Percentiles rank a stretch among this genome's conserved stretches.
phyloP scores from a whole-genome alignment of 2,113 vertebrate genomes.

The Onychorhynchus coronatus region DNA sequence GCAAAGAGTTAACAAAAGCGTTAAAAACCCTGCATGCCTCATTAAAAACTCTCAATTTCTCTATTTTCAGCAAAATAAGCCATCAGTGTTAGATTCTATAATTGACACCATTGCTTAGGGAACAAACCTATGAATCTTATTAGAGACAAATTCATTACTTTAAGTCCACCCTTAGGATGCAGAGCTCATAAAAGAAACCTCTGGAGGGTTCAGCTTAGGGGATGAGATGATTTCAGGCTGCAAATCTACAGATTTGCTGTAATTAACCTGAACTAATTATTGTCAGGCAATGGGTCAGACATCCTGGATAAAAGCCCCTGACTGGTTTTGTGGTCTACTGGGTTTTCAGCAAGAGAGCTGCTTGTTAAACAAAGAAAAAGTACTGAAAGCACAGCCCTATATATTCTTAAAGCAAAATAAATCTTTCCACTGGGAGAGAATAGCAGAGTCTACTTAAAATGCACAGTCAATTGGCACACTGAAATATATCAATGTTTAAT shows the following conservation, averaged over 20 bases:
- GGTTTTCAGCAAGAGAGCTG: conserved; percentile 34
- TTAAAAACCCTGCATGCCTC: conserved; percentile 7
- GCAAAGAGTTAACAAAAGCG: conserved; percentile 33
- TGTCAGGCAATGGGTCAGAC: conserved; percentile 73
- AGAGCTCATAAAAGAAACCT: conserved; percentile 79
- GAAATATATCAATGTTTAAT: conserved; percentile 21
- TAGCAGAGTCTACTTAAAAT: conserved; percentile 23
- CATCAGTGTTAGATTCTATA: conserved; percentile 70
- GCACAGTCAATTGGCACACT: not conserved
- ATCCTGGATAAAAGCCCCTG: conserved; percentile 62
- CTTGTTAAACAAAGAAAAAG: conserved; percentile 52
- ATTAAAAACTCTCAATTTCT: conserved; percentile 49
- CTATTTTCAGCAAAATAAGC: conserved; percentile 70
- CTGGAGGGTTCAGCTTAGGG: conserved; percentile 73
- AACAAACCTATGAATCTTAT: conserved; percentile 81
- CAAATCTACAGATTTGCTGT: conserved; percentile 80
- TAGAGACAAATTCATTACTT: conserved; percentile 82
- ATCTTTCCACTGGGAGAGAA: not conserved
- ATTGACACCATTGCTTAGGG: conserved; percentile 76
- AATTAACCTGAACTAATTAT: conserved; percentile 90
- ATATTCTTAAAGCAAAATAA: conserved; percentile 41
- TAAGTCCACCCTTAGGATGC: conserved; percentile 75
- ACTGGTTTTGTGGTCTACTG: conserved; percentile 54
- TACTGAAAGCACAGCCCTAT: conserved; percentile 15
- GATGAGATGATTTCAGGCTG: conserved; percentile 72